phyloP scores from a whole-genome alignment of 2,888 invertebrate species.

The Gerris lacustris region DNA sequence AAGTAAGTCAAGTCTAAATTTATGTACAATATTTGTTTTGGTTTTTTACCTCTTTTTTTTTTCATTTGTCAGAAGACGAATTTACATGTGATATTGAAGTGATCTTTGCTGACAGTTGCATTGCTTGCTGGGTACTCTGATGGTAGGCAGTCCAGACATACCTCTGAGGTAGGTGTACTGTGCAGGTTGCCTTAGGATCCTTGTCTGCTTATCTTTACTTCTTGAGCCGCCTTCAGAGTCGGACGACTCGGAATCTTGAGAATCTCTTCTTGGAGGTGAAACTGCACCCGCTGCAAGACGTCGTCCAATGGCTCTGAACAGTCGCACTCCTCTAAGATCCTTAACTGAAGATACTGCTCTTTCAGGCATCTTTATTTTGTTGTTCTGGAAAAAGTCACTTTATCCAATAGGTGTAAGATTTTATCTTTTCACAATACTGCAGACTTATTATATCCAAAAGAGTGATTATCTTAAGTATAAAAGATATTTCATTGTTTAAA shows the following conservation, averaged over 20 bases:
- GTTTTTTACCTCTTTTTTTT: too few relatives aligned
- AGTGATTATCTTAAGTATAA: too few relatives aligned
- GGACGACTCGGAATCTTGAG: constrained; percentile 36
- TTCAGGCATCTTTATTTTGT: constrained; percentile 30
- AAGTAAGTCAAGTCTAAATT: too few relatives aligned
- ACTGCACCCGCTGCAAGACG: constrained; percentile 40
- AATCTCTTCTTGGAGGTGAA: constrained; percentile 40
- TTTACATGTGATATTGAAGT: too few relatives aligned
- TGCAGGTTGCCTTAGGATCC: constrained; percentile 64
- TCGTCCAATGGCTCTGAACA: constrained; percentile 53
- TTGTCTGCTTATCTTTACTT: constrained; percentile 39
- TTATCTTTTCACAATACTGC: too few relatives aligned
- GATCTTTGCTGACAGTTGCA: constrained; percentile 18
- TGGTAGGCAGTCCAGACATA: constrained; percentile 67
- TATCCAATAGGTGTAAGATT: too few relatives aligned
- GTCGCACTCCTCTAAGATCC: constrained; percentile 47
- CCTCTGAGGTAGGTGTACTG: constrained; percentile 70
- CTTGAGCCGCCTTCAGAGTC: constrained; percentile 36
- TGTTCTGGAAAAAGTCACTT: too few relatives aligned
- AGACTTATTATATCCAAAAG: too few relatives aligned
- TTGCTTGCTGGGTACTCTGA: constrained; percentile 49
- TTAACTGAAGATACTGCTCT: constrained; percentile 45
- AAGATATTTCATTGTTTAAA: too few relatives aligned
- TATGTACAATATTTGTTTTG: too few relatives aligned
- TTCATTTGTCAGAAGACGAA: too few relatives aligned